These are phyloP conservation scores for Taxidea taxus DNA, from an alignment of 2,113 vertebrate genomes.

Conservation along the genomic window DNA sequence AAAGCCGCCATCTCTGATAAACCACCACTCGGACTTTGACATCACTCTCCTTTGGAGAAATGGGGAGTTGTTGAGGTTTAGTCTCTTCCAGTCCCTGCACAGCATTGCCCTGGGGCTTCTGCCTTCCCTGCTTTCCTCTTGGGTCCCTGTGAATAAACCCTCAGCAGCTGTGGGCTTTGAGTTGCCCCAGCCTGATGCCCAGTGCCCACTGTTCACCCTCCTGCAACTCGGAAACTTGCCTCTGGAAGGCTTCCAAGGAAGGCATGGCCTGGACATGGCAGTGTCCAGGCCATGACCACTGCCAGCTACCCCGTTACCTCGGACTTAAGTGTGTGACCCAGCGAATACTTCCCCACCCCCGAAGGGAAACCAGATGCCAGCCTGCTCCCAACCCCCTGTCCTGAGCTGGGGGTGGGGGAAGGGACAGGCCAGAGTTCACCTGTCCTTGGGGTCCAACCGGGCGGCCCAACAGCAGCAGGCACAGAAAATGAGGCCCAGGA, in stretches of 20 bases:
- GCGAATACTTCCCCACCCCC: not conserved
- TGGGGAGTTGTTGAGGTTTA: not conserved
- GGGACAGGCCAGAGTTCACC: slow-evolving; percentile 76
- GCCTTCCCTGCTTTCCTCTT: not conserved
- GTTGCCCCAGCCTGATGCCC: not conserved
- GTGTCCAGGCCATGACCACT: not conserved
- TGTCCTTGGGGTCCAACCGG: slow-evolving; percentile 85
- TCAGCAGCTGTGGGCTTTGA: not conserved
- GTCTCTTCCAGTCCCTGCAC: not conserved
- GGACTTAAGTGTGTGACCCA: not conserved
- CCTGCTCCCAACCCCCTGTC: not conserved
- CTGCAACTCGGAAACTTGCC: not conserved
- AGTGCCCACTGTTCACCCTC: not conserved
- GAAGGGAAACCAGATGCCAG: not conserved
- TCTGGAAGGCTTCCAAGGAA: not conserved
- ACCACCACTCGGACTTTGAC: not conserved
- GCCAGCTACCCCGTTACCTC: not conserved
- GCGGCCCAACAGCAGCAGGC: slow-evolving; percentile 84
- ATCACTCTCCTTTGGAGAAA: not conserved
- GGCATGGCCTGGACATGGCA: not conserved
- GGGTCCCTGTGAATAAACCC: not conserved
- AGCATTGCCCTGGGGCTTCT: not conserved
- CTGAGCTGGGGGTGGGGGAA: not conserved
- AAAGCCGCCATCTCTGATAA: not conserved
- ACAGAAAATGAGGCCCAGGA: slow-evolving; percentile 79